A percentile compares a stretch with the other conserved stretches of the same genome.
phyloP scores from a whole-genome alignment of 2,113 vertebrate species.

The Pteruthius melanotis region DNA sequence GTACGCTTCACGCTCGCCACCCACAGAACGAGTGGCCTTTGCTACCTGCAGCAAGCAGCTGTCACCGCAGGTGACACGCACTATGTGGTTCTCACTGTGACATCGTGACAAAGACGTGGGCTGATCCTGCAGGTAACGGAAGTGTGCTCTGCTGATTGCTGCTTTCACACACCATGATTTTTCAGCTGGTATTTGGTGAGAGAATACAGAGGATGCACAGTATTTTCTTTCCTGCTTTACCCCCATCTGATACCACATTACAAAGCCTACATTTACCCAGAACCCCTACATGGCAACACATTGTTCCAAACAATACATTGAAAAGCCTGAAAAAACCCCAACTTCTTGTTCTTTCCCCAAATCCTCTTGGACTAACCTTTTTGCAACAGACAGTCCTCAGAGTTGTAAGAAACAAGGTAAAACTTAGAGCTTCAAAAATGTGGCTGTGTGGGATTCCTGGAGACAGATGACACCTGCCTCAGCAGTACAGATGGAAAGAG shows the following conservation, averaged over 20 bases:
- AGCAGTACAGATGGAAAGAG: neutral
- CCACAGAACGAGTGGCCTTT: accelerated
- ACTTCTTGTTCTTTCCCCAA: neutral
- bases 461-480: neutral
- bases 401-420: neutral
- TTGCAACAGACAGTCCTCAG: neutral
- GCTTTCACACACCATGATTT: accelerated
- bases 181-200: neutral
- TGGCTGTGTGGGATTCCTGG: accelerated
- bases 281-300: accelerated
- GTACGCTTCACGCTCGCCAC: accelerated
- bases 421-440: neutral
- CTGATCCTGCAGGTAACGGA: accelerated
- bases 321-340: neutral
- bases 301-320: neutral
- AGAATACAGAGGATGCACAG: neutral
- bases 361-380: neutral
- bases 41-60: neutral
- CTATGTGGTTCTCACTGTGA: neutral
- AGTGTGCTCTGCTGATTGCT: neutral
- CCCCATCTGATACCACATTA: too few relatives aligned
- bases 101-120: accelerated
- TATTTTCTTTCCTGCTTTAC: neutral
- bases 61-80: accelerated
- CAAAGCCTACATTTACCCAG: neutral